phyloP scores from a whole-genome alignment of 2,113 vertebrate genomes.

The Columba janthina region DNA sequence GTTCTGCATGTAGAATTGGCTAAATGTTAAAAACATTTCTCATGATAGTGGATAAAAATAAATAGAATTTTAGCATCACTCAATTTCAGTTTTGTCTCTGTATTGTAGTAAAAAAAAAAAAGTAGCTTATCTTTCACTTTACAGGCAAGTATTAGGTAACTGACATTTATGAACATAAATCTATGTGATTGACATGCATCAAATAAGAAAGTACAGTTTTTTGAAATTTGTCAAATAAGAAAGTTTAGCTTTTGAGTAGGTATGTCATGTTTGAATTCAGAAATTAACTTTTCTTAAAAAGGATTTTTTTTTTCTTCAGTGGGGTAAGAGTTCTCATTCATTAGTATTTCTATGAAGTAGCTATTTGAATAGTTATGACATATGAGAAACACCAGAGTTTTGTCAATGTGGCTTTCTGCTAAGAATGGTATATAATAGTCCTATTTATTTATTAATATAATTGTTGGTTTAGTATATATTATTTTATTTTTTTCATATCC shows the following conservation, averaged over 20 bases:
- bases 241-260: neutral
- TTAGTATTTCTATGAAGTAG: neutral
- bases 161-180: neutral
- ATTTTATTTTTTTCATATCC: neutral
- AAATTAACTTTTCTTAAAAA: neutral
- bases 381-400: neutral
- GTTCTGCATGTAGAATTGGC: neutral
- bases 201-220: neutral
- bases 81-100: neutral
- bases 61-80: neutral
- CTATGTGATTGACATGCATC: neutral
- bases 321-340: neutral
- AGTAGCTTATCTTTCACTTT: neutral
- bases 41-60: neutral
- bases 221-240: neutral
- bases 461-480: neutral
- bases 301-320: neutral
- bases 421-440: neutral
- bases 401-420: neutral
- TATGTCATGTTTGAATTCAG: neutral
- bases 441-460: neutral
- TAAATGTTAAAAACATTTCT: neutral
- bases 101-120: neutral
- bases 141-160: neutral
- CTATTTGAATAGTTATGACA: neutral